phyloP scores from a whole-genome alignment of 2,888 invertebrate genomes.

The Lycia hirtaria region DNA sequence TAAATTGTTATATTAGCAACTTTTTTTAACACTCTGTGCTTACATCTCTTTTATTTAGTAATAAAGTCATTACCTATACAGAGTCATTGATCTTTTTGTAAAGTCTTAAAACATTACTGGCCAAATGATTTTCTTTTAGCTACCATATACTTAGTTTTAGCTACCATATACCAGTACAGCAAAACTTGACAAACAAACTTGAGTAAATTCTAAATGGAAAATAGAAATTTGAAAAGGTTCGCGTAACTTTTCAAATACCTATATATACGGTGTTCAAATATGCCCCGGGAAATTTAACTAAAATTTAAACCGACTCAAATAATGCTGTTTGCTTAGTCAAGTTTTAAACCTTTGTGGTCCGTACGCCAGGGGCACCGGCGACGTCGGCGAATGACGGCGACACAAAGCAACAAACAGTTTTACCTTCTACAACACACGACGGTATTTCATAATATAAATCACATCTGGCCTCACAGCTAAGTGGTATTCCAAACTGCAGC shows the following conservation, averaged over 20 bases:
- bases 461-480: no score
- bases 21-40: no score
- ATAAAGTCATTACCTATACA: no score
- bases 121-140: no score
- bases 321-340: conserved; percentile 18
- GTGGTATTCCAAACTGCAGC: no score
- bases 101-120: no score
- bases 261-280: not conserved
- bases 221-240: not conserved
- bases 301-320: conserved; percentile 15
- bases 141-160: no score
- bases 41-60: no score
- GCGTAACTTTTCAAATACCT: not conserved
- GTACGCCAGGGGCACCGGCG: not conserved
- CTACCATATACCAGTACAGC: no score
- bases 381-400: not conserved
- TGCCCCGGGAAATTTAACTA: not conserved
- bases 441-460: not conserved
- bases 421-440: not conserved
- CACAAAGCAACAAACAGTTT: not conserved
- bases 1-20: no score
- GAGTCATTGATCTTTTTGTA: no score
- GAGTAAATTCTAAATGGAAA: not conserved
- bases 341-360: conserved; percentile 6
- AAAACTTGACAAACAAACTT: not conserved